Evolutionary conservation across 2,888 invertebrate genomes (phyloP), one percentile per base, ranked within the genome.

Genomic region (Polietes domitor): DNA sequence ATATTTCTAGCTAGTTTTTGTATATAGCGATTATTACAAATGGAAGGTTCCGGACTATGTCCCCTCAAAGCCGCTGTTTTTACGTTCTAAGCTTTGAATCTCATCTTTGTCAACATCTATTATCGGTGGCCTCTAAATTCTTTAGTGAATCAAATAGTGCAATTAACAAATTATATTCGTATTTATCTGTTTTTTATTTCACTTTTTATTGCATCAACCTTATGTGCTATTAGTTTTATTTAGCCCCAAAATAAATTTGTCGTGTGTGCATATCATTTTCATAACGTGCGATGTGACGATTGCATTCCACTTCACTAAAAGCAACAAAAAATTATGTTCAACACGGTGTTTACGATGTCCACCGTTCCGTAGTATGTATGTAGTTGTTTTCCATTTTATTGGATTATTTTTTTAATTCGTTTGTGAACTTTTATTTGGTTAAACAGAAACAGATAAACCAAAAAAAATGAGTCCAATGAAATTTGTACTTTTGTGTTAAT

Each of bases 401-500:
- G 50, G 9, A 50, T 50, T 50, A n/a, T 17, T 50, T 17, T 17
- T 26, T 72, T 32, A 26, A 72, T 55, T 55, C 58, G 24, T 55
- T 72, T 68, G 3, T 24, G 43, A 68, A 53, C 9, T 32, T 32
- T 63, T 32, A 65, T 12, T 19, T 3, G 37, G 7, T 37, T 37
- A 7, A 9, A 37, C 32, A 32, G 32, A 37, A 7, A 9, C 41
- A 19, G 3, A 32, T 32, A 63, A 61, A 28, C 28, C 28, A 28
- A 61, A 7, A 28, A 26, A 53, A 17, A 37, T 55, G 37, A 24
- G 21, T 72, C 32, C 50, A 37, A 55, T 41, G 55, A 72, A 55
- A 55, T 72, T 71, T 61, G 43, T 15, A 73, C 75, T 58, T 79
- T 68, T 83, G 58, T 77, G 50, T 24, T 47, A 77, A 65, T 77